Percentiles rank a stretch among this genome's conserved stretches.
Conservation (phyloP, 2,113 vertebrate species). For the Pungitius pungitius region DNA sequence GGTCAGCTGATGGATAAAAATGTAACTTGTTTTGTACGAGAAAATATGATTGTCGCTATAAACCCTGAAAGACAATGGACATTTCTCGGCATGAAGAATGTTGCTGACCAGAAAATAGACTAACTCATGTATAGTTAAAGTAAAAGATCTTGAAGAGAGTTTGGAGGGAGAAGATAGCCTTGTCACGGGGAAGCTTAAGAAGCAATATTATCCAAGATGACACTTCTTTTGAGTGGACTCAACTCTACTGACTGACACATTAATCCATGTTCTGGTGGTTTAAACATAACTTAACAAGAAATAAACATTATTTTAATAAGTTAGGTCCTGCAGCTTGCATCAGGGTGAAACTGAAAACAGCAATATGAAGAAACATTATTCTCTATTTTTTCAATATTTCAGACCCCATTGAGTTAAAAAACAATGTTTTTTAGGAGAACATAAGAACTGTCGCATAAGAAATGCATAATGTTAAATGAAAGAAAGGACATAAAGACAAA, state of each 20-base stretch:
- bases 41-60: slow-evolving; percentile 37
- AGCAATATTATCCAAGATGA: slow-evolving; percentile 25
- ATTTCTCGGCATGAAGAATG: background rate
- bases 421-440: background rate
- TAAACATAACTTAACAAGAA: slow-evolving; percentile 15
- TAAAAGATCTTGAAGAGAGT: slow-evolving; percentile 10
- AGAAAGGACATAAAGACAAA: slow-evolving; percentile 8
- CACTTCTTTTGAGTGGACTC: slow-evolving; percentile 10
- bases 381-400: slow-evolving; percentile 1
- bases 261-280: background rate
- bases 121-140: slow-evolving; percentile 26
- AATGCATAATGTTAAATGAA: background rate
- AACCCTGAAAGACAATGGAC: slow-evolving; percentile 17
- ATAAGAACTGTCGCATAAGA: background rate
- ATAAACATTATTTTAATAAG: background rate
- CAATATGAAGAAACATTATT: slow-evolving; percentile 4
- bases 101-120: slow-evolving; percentile 23
- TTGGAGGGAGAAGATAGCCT: slow-evolving; percentile 1
- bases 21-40: slow-evolving; percentile 1
- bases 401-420: background rate
- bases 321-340: background rate
- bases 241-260: slow-evolving; percentile 24
- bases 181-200: slow-evolving; percentile 9
- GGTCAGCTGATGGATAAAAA: slow-evolving; percentile 52
- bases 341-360: slow-evolving; percentile 15